Percentiles rank a stretch among this genome's conserved stretches.
Evolutionary conservation across 2,888 invertebrate species (phyloP).

Genomic region (Cylloceria caligata): DNA sequence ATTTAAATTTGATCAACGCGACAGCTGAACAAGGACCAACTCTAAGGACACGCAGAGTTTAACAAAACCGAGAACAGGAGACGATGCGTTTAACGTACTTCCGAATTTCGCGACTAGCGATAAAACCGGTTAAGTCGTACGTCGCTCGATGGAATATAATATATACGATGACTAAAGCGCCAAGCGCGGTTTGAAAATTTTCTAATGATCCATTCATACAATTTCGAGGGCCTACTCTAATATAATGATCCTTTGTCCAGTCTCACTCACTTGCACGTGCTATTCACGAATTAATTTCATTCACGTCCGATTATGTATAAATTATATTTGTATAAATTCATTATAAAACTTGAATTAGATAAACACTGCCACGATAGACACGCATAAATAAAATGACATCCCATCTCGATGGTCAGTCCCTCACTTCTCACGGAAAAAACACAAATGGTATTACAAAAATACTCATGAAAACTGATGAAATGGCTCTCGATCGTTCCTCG

Average conservation of each 20-base stretch:
- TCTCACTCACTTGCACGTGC: neutral
- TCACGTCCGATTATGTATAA: constrained; percentile 26
- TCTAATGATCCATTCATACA: constrained; percentile 24
- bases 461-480: too few relatives aligned
- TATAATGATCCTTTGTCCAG: constrained; percentile 12
- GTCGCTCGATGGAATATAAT: constrained; percentile 21
- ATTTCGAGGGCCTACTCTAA: constrained; percentile 53
- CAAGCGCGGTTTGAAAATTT: constrained; percentile 48
- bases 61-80: neutral
- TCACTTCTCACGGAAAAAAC: too few relatives aligned
- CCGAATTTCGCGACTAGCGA: constrained; percentile 1
- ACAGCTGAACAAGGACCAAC: constrained; percentile 81
- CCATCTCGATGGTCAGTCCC: neutral
- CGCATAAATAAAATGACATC: constrained; percentile 8
- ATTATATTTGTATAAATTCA: constrained; percentile 16
- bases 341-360: constrained; percentile 18
- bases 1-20: constrained; percentile 86
- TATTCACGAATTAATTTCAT: constrained; percentile 10
- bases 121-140: neutral
- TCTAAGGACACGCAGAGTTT: neutral
- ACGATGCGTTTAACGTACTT: constrained; percentile 41
- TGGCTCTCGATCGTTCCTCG: too few relatives aligned
- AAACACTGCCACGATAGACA: constrained; percentile 55
- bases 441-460: too few relatives aligned
- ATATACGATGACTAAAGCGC: constrained; percentile 37